These are phyloP conservation scores for Dysmachus trigonus DNA, from an alignment of 2,888 invertebrate genomes.

Conservation along the genomic window DNA sequence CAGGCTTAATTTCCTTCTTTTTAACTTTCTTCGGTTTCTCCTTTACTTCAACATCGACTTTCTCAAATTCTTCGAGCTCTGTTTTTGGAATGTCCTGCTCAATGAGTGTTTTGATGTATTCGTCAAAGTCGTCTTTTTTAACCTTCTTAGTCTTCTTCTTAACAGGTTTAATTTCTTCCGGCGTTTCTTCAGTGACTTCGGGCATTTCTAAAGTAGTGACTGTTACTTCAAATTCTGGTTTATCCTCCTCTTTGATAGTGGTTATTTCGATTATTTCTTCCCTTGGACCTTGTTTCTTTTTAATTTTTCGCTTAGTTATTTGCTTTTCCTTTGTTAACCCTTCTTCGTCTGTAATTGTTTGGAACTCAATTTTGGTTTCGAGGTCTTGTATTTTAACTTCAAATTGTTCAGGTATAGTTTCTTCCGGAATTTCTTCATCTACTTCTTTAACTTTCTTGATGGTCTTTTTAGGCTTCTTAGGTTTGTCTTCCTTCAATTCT, in stretches of 20 bases:
- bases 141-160: slow-evolving; percentile 58
- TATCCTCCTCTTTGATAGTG: slow-evolving; percentile 60
- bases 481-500: background rate
- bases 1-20: slow-evolving; percentile 41
- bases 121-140: slow-evolving; percentile 60
- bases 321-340: slow-evolving; percentile 58
- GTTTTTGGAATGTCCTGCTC: slow-evolving; percentile 62
- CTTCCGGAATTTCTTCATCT: slow-evolving; percentile 47
- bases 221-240: slow-evolving; percentile 64
- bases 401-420: background rate
- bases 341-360: slow-evolving; percentile 55
- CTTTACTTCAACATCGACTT: slow-evolving; percentile 57
- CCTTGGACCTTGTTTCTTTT: slow-evolving; percentile 62
- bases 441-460: slow-evolving; percentile 5
- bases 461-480: slow-evolving; percentile 32
- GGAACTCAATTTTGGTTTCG: slow-evolving; percentile 52
- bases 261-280: slow-evolving; percentile 64
- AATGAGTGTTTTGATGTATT: slow-evolving; percentile 60
- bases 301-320: slow-evolving; percentile 60
- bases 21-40: slow-evolving; percentile 51
- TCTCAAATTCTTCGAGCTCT: slow-evolving; percentile 64
- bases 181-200: slow-evolving; percentile 42
- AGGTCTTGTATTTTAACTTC: slow-evolving; percentile 7
- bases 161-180: slow-evolving; percentile 45
- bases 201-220: slow-evolving; percentile 61